phyloP scores from a whole-genome alignment of 2,888 invertebrate species.

The Encarsia formosa region DNA sequence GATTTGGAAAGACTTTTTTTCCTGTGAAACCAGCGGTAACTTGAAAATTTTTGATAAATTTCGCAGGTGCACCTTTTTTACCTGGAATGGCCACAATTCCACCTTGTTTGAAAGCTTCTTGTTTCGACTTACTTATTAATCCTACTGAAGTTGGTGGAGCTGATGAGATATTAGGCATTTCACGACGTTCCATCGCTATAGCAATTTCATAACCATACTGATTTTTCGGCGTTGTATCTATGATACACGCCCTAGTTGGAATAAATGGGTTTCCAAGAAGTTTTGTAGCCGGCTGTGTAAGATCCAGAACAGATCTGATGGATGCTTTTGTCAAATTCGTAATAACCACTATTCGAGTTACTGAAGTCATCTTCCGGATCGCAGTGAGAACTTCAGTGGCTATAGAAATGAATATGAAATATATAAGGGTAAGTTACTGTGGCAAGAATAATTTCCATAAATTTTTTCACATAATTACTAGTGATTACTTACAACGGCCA shows the following conservation, averaged over 20 bases:
- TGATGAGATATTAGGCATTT: constrained; percentile 36
- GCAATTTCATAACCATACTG: constrained; percentile 45
- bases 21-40: constrained; percentile 12
- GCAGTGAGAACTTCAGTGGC: constrained; percentile 45
- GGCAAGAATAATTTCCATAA: too few species aligned
- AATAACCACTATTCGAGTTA: constrained; percentile 45
- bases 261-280: constrained; percentile 44
- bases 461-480: not conserved
- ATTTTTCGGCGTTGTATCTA: constrained; percentile 45
- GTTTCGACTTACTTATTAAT: constrained; percentile 26
- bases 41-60: constrained; percentile 14
- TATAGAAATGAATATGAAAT: too few species aligned
- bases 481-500: constrained; percentile 39
- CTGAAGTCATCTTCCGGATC: constrained; percentile 40
- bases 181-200: constrained; percentile 45
- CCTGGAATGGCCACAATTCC: constrained; percentile 16
- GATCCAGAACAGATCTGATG: constrained; percentile 47
- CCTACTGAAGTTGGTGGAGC: constrained; percentile 23
- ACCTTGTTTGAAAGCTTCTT: constrained; percentile 18
- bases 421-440: too few species aligned
- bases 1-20: constrained; percentile 18
- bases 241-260: constrained; percentile 43
- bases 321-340: constrained; percentile 48
- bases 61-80: too few species aligned
- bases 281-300: constrained; percentile 41